A percentile compares a stretch with the other conserved stretches of the same genome.
phyloP scores from a whole-genome alignment of 2,888 invertebrate genomes.

The Gari tellinella region DNA sequence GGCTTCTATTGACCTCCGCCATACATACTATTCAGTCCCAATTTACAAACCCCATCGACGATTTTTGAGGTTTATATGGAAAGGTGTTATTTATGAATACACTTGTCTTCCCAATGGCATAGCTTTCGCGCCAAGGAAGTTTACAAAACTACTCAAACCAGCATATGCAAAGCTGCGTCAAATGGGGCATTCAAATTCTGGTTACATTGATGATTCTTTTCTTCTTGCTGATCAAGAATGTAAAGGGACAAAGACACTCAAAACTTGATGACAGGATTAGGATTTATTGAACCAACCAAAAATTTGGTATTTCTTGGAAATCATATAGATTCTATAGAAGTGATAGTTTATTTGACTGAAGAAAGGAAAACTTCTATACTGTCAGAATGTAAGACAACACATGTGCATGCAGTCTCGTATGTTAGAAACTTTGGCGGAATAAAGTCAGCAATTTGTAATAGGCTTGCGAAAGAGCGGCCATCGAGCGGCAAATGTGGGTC shows the following conservation, averaged over 20 bases:
- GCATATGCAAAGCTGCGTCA: slow-evolving; percentile 46
- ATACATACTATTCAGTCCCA: slow-evolving; percentile 60
- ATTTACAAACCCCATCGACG: slow-evolving; percentile 26
- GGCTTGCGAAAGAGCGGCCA: slow-evolving; percentile 7
- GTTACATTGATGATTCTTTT: slow-evolving; percentile 59
- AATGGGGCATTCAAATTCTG: slow-evolving; percentile 35
- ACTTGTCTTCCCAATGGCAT: slow-evolving; percentile 57
- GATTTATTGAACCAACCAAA: slow-evolving; percentile 22
- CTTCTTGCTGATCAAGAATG: slow-evolving; percentile 30
- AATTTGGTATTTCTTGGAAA: not conserved
- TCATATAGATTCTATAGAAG: slow-evolving; percentile 34
- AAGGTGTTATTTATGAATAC: slow-evolving; percentile 45
- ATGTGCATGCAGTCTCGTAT: slow-evolving; percentile 15
- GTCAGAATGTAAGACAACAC: not conserved
- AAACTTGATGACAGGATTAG: slow-evolving; percentile 31
- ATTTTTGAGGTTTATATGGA: slow-evolving; percentile 43
- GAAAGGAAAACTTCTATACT: slow-evolving; percentile 6
- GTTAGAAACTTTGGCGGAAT: slow-evolving; percentile 16
- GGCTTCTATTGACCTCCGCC: slow-evolving; percentile 49
- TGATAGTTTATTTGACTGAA: slow-evolving; percentile 32
- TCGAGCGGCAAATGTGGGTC: not conserved
- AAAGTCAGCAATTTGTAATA: too few relatives aligned
- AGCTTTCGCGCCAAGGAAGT: slow-evolving; percentile 47
- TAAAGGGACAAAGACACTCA: too few relatives aligned
- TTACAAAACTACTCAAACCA: slow-evolving; percentile 62